A percentile compares a stretch with the other conserved stretches of the same genome.
Conservation (phyloP, 2,113 vertebrate genomes). For the Azemiops feae region DNA sequence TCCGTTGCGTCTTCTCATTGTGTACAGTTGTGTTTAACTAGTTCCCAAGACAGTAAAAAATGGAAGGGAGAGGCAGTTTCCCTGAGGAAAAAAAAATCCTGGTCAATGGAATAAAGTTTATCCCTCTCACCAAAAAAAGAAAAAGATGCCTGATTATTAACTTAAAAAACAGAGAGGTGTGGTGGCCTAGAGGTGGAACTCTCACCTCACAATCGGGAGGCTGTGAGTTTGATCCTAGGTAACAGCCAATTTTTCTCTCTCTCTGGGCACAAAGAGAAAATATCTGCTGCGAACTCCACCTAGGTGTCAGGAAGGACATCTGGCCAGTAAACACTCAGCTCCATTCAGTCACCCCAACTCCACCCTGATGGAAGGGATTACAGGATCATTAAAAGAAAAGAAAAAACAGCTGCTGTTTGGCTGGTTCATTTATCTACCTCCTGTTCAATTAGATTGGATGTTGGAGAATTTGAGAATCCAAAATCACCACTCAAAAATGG, state of each 20-base stretch:
- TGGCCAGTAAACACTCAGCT: too few relatives aligned
- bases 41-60: slow-evolving; percentile 45
- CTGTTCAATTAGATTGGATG: not conserved
- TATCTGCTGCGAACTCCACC: not conserved
- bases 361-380: too few relatives aligned
- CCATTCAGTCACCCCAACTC: too few relatives aligned
- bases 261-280: not conserved
- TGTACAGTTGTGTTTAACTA: slow-evolving; percentile 10
- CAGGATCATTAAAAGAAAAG: not conserved
- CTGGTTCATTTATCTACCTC: not conserved
- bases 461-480: not conserved
- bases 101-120: slow-evolving; percentile 70
- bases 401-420: accelerated
- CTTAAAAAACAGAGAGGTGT: not conserved
- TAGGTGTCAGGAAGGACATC: not conserved
- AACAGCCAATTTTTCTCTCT: not conserved
- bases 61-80: slow-evolving; percentile 55
- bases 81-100: slow-evolving; percentile 59
- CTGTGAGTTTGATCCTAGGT: not conserved
- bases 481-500: not conserved
- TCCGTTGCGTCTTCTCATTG: slow-evolving; percentile 29
- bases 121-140: slow-evolving; percentile 62
- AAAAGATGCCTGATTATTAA: slow-evolving; percentile 44
- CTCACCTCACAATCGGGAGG: not conserved
- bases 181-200: not conserved